Conservation (phyloP, 2,797 vertebrate genomes). For the Spea hammondii region DNA sequence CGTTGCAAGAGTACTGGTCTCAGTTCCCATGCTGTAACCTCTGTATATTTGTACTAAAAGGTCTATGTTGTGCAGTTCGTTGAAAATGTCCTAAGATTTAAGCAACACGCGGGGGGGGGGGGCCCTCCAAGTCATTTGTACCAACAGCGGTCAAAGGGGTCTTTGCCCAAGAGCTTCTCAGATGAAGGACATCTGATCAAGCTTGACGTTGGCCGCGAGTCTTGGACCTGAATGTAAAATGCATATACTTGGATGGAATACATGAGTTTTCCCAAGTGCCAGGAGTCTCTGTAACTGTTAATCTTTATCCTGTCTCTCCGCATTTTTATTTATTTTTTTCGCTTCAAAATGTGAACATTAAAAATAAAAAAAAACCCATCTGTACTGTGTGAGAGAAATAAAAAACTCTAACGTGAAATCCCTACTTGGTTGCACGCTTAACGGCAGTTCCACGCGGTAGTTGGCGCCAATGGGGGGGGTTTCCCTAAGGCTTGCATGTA, state of each 20-base stretch:
- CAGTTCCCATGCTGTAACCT: slow-evolving; percentile 67
- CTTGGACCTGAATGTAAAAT: slow-evolving; percentile 64
- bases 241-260: slow-evolving; percentile 64
- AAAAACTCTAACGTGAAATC: slow-evolving; percentile 90
- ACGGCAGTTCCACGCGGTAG: slow-evolving; percentile 92
- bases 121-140: slow-evolving; percentile 66
- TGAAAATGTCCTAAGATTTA: slow-evolving; percentile 54
- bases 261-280: slow-evolving; percentile 70
- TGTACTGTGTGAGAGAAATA: slow-evolving; percentile 82
- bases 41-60: slow-evolving; percentile 60
- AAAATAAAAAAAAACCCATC: slow-evolving; percentile 54
- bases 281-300: slow-evolving; percentile 69
- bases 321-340: slow-evolving; percentile 57
- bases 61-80: slow-evolving; percentile 49
- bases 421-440: slow-evolving; percentile 98
- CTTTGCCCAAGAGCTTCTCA: slow-evolving; percentile 24
- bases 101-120: slow-evolving; percentile 53
- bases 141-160: slow-evolving; percentile 63
- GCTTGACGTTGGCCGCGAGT: slow-evolving; percentile 64
- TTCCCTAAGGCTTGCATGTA: slow-evolving; percentile 98
- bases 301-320: slow-evolving; percentile 70
- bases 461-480: slow-evolving; percentile 84
- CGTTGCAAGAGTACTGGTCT: slow-evolving; percentile 74
- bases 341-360: slow-evolving; percentile 69
- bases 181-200: slow-evolving; percentile 29